Evolutionary conservation across 2,888 invertebrate species (phyloP).

Genomic region (Drosophila leonis): DNA sequence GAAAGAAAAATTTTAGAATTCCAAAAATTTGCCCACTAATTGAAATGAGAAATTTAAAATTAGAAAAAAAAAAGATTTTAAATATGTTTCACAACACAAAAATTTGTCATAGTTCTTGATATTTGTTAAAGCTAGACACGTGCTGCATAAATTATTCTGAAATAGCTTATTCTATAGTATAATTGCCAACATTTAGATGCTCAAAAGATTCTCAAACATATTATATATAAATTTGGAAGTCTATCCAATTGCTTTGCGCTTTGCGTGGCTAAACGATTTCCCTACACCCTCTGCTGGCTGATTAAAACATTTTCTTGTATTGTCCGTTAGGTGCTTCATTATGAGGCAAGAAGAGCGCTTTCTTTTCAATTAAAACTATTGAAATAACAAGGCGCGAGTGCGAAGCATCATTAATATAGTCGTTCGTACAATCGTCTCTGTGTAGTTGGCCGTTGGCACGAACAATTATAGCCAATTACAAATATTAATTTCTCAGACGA

Average conservation of each 20-base stretch:
- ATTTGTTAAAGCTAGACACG: conserved; percentile 23
- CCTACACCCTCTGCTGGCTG: conserved; percentile 28
- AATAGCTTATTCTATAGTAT: conserved; percentile 4
- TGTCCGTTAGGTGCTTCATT: conserved; percentile 67
- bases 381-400: conserved; percentile 52
- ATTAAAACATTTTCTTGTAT: conserved; percentile 58
- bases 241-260: neutral
- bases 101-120: conserved; percentile 42
- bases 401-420: conserved; percentile 66
- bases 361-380: conserved; percentile 79
- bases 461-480: conserved; percentile 82
- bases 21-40: conserved; percentile 5
- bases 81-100: conserved; percentile 4
- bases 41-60: conserved; percentile 9
- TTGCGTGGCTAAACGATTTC: conserved; percentile 5
- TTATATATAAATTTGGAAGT: neutral
- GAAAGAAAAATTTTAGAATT: neutral
- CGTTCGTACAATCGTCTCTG: conserved; percentile 23
- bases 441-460: conserved; percentile 64
- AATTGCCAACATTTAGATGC: conserved; percentile 6
- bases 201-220: neutral
- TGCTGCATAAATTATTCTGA: conserved; percentile 32
- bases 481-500: conserved; percentile 78
- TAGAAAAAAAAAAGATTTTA: neutral
- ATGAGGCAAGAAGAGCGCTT: conserved; percentile 59